phyloP scores from a whole-genome alignment of 2,888 invertebrate species.

The Nipponacmea schrenckii region DNA sequence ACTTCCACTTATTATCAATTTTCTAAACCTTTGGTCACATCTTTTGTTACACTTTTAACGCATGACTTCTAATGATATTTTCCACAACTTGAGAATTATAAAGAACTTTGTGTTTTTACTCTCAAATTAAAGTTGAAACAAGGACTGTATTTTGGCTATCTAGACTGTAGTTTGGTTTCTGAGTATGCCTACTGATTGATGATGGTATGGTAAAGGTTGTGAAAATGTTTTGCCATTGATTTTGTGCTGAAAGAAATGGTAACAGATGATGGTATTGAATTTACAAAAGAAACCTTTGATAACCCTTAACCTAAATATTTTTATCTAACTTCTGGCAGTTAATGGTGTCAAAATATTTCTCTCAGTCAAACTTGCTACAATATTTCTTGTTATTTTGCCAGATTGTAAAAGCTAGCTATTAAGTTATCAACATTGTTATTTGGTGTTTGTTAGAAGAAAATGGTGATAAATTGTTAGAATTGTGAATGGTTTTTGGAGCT shows the following conservation, averaged over 20 bases:
- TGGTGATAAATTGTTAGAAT: background rate
- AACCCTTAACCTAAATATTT: slow-evolving; percentile 1
- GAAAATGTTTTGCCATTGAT: background rate
- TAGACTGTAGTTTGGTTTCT: background rate
- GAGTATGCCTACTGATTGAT: too few relatives aligned
- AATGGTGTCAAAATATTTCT: slow-evolving; percentile 7
- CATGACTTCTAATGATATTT: background rate
- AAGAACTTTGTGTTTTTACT: too few relatives aligned
- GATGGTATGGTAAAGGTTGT: too few relatives aligned
- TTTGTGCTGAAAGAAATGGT: background rate
- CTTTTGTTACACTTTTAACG: background rate
- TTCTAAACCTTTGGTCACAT: background rate
- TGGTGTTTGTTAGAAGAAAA: background rate
- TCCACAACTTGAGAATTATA: background rate
- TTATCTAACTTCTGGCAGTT: background rate
- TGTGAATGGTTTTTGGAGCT: slow-evolving; percentile 1
- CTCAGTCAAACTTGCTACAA: background rate
- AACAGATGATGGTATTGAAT: background rate
- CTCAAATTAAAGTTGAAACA: background rate
- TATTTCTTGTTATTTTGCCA: background rate
- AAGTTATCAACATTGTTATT: background rate
- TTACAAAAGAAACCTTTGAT: background rate
- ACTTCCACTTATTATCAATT: background rate
- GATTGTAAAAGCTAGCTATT: background rate
- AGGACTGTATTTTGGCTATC: background rate